Base-by-base conservation (phyloP, 2,113 vertebrate genomes). In the Syrrhaptes paradoxus region DNA sequence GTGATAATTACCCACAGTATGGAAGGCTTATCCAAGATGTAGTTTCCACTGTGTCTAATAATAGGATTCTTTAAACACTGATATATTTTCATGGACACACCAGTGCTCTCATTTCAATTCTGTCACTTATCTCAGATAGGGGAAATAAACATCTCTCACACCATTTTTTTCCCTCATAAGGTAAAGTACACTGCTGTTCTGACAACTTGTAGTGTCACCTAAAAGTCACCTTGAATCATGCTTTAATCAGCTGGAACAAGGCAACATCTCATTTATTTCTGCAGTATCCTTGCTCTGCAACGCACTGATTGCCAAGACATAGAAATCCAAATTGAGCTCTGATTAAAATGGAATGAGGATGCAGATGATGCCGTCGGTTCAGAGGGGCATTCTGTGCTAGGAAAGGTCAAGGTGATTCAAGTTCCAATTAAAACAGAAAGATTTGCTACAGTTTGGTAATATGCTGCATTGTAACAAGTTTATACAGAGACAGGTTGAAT, bases 1-100 rank as follows among this genome's bases (percentile, higher is more conserved):
- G 95, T 96, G 96, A 98, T 98, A 98, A 98, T 98, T 98, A 97
- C 79, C 97, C 96, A 89, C 97, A 97, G 97, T 97, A 93, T 93
- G 97, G 81, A 85, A 96, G 96, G 90, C 96, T 98, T 93, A 91
- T 97, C 95, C 91, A 93, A 97, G 96, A 96, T 92, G 85, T 78
- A 89, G 80, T 93, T 97, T 98, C 97, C 83, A 97, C 97, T 97
- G 96, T 87, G 97, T 86, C 96, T 97, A 98, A 97, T 98, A 97
- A 98, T 95, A 98, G 94, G 96, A 97, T 97, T 97, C 92, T 97
- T 97, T 97, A 97, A 98, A 96, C 38, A 85, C 94, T 96, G 96
- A 91, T 97, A n/a, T 97, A 97, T 98, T 97, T 98, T 95, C 95
- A 87, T 90, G 95, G 92, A 91, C 70, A 96, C 93, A 96, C 57